Percentiles rank a stretch among this genome's conserved stretches.
These are phyloP conservation scores for Anastatus disparis DNA, from an alignment of 1,140 invertebrate genomes.

Conservation along the genomic window DNA sequence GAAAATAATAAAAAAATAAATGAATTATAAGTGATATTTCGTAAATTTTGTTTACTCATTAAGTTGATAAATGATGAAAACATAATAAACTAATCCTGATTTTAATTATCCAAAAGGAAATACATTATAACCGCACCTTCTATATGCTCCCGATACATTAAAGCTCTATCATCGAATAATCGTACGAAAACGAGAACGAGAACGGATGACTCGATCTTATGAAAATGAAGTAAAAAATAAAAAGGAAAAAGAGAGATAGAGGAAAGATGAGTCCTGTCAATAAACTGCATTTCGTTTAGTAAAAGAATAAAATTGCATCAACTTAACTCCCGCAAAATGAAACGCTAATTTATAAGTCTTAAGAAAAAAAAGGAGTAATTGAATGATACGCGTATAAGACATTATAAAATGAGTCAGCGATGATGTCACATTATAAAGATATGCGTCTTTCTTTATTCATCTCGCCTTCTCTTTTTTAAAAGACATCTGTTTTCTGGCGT, in stretches of 20 bases:
- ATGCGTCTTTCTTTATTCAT: too few species aligned
- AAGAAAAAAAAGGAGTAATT: constrained; percentile 20
- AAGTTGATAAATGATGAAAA: too few species aligned
- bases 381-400: constrained; percentile 1
- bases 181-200: background rate
- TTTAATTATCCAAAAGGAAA: background rate
- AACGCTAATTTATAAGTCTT: too few species aligned
- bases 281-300: constrained; percentile 17
- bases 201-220: constrained; percentile 6
- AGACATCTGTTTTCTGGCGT: constrained; percentile 9
- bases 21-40: too few species aligned
- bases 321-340: too few species aligned
- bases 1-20: too few species aligned
- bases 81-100: too few species aligned
- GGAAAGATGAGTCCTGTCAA: constrained; percentile 5
- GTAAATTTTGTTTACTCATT: too few species aligned
- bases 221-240: constrained; percentile 11
- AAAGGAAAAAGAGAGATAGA: too few species aligned
- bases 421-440: constrained; percentile 28
- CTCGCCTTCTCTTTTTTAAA: constrained; percentile 19
- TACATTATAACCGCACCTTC: background rate
- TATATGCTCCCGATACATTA: background rate
- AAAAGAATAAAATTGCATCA: background rate
- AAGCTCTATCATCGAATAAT: background rate
- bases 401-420: constrained; percentile 8